Conservation (phyloP, 2,113 vertebrate genomes). For the Coracopsis vasa region DNA sequence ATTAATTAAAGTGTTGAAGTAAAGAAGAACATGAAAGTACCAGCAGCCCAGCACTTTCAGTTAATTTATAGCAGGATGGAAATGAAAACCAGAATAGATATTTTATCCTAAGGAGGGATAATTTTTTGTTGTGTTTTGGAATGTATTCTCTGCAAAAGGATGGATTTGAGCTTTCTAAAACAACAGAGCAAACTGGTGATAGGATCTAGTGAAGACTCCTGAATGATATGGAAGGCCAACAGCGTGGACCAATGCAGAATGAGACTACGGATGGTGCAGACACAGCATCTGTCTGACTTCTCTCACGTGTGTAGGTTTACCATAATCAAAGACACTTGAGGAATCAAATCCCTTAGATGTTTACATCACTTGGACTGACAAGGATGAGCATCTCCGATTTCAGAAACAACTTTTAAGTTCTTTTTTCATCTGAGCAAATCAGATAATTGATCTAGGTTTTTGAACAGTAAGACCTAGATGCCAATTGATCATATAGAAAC, state of each 20-base stretch:
- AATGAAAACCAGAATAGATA: neutral
- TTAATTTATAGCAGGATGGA: neutral
- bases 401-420: neutral
- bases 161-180: neutral
- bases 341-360: neutral
- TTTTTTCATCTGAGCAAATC: accelerated
- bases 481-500: neutral
- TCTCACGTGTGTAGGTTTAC: accelerated
- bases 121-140: neutral
- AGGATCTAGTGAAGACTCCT: accelerated
- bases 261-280: too few relatives aligned
- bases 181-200: neutral
- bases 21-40: neutral
- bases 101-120: neutral
- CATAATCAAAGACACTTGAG: neutral
- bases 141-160: neutral
- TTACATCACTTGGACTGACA: neutral
- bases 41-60: neutral
- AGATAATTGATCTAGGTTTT: neutral
- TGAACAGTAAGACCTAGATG: neutral
- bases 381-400: neutral
- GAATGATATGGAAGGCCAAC: accelerated
- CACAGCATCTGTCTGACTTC: neutral
- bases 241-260: neutral
- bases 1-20: neutral